These are phyloP conservation scores for Cecropterus lyciades DNA, from an alignment of 1,140 invertebrate genomes.

Conservation along the genomic window DNA sequence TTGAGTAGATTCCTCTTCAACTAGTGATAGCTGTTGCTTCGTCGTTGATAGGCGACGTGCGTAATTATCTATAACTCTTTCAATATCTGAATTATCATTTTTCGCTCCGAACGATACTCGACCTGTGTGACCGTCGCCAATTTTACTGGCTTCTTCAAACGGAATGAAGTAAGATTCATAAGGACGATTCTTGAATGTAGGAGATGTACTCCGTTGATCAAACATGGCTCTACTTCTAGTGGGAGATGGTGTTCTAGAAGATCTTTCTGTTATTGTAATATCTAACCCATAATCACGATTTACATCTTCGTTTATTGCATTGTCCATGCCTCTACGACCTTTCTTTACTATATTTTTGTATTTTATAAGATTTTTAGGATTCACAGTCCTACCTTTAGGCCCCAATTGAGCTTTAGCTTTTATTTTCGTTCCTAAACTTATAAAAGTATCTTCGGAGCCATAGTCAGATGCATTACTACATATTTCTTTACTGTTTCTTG, in stretches of 20 bases:
- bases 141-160: slow-evolving; percentile 51
- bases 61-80: slow-evolving; percentile 57
- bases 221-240: slow-evolving; percentile 50
- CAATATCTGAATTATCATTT: slow-evolving; percentile 49
- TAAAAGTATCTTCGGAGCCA: slow-evolving; percentile 80
- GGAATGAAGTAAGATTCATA: slow-evolving; percentile 71
- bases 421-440: slow-evolving; percentile 82
- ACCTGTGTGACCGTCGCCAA: slow-evolving; percentile 48
- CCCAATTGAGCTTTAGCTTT: slow-evolving; percentile 77
- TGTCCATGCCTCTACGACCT: slow-evolving; percentile 54
- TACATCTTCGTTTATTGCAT: slow-evolving; percentile 41
- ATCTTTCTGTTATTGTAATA: slow-evolving; percentile 69
- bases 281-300: slow-evolving; percentile 63
- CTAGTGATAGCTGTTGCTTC: slow-evolving; percentile 77
- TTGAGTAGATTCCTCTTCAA: slow-evolving; percentile 81
- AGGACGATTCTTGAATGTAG: slow-evolving; percentile 50
- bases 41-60: slow-evolving; percentile 53
- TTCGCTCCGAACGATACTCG: slow-evolving; percentile 56
- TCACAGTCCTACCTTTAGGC: slow-evolving; percentile 58
- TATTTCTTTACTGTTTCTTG: slow-evolving; percentile 57
- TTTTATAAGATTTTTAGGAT: slow-evolving; percentile 61
- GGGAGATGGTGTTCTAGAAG: slow-evolving; percentile 49
- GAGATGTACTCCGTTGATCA: slow-evolving; percentile 50
- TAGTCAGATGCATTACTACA: slow-evolving; percentile 80
- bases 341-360: slow-evolving; percentile 69